Evolutionary conservation across 2,888 invertebrate genomes (phyloP).

Genomic region (Parthenolecanium corni): DNA sequence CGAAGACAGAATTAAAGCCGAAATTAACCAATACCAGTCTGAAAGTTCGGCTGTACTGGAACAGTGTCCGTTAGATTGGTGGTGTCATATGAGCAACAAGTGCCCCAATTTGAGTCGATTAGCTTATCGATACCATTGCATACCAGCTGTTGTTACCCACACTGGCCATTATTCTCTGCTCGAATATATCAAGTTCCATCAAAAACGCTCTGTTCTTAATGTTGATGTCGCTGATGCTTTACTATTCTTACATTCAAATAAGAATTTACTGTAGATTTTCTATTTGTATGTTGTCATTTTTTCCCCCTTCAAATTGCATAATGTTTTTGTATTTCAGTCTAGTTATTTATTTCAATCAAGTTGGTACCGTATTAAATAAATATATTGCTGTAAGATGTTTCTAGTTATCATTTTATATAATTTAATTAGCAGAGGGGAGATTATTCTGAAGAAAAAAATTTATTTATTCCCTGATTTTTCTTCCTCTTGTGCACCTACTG

Average conservation of each 20-base stretch:
- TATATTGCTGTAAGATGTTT: too few species aligned
- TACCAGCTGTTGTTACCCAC: constrained; percentile 38
- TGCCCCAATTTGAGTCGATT: constrained; percentile 40
- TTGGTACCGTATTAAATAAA: too few species aligned
- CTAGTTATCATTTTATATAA: too few species aligned
- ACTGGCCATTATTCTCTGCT: background rate
- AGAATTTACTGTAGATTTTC: background rate
- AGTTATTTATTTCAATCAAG: too few species aligned
- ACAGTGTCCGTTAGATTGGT: constrained; percentile 43
- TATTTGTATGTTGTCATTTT: background rate
- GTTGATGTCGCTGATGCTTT: constrained; percentile 5
- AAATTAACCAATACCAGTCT: constrained; percentile 42
- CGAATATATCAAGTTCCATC: constrained; percentile 2
- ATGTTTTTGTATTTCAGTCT: too few species aligned
- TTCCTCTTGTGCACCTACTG: too few species aligned
- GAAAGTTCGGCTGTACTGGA: constrained; percentile 41
- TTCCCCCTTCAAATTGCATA: too few species aligned
- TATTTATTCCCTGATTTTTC: too few species aligned
- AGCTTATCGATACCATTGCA: constrained; percentile 41
- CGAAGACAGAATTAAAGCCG: constrained; percentile 41
- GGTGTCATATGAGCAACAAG: constrained; percentile 40
- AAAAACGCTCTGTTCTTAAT: background rate
- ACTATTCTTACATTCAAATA: constrained; percentile 17
- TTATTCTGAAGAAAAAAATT: too few species aligned
- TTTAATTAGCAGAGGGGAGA: too few species aligned